phyloP scores from a whole-genome alignment of 2,797 vertebrate genomes.

The Coregonus ussuriensis region DNA sequence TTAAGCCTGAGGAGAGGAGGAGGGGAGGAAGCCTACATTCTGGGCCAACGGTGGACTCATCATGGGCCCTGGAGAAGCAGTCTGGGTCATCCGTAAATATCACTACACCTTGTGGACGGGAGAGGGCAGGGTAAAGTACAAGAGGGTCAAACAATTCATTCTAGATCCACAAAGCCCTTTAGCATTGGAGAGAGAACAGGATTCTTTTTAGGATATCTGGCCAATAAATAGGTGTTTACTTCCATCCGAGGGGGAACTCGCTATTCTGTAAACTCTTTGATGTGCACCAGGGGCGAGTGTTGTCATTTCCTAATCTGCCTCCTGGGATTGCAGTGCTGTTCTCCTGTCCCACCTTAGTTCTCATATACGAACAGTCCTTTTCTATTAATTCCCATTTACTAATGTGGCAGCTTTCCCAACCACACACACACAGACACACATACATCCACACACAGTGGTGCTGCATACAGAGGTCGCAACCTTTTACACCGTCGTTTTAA shows the following conservation, averaged over 20 bases:
- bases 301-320: conserved; percentile 30
- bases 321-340: conserved; percentile 31
- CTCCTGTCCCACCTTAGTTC: conserved; percentile 30
- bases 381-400: conserved; percentile 40
- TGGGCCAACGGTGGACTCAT: conserved; percentile 20
- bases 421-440: not conserved
- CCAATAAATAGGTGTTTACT: conserved; percentile 37
- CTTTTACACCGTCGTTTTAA: conserved; percentile 43
- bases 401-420: conserved; percentile 48
- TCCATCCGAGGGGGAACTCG: conserved; percentile 22
- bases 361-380: not conserved
- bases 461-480: too few relatives aligned
- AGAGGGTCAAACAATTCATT: not conserved
- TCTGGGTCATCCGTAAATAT: conserved; percentile 52
- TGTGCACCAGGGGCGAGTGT: conserved; percentile 33
- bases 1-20: conserved; percentile 28
- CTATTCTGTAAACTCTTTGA: conserved; percentile 27
- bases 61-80: conserved; percentile 27
- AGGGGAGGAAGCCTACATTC: conserved; percentile 27
- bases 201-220: conserved; percentile 30
- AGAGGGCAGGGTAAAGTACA: conserved; percentile 7
- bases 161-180: conserved; percentile 14
- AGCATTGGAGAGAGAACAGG: conserved; percentile 23
- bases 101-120: conserved; percentile 20
- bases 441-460: conserved; percentile 5